Percentiles rank a stretch among this genome's conserved stretches.
Conservation (phyloP, 2,888 invertebrate species). For the Scaptomyza tumidula region DNA sequence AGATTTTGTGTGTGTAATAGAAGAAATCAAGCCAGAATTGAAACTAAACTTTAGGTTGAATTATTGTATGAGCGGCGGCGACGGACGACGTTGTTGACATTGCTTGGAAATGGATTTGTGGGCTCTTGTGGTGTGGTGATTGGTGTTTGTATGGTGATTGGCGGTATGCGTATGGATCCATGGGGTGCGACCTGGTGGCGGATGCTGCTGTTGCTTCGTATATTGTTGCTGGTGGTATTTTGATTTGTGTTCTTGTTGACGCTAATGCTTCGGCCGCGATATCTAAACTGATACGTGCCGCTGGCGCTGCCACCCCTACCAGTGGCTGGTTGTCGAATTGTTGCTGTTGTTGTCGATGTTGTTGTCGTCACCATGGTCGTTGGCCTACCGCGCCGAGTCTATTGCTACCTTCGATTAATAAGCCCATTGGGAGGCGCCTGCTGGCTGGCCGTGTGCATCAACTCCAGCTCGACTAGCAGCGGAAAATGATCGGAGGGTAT, state of each 20-base stretch:
- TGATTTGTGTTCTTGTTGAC: slow-evolving; percentile 20
- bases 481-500: slow-evolving; percentile 98
- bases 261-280: slow-evolving; percentile 7
- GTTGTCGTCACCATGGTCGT: slow-evolving; percentile 55
- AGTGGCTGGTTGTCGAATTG: slow-evolving; percentile 17
- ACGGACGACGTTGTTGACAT: slow-evolving; percentile 9
- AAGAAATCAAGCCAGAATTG: slow-evolving; percentile 41
- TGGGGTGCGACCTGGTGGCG: slow-evolving; percentile 48
- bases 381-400: slow-evolving; percentile 76
- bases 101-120: slow-evolving; percentile 18
- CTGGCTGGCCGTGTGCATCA: slow-evolving; percentile 91
- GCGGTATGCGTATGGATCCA: slow-evolving; percentile 56
- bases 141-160: slow-evolving; percentile 12
- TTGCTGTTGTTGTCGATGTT: slow-evolving; percentile 45
- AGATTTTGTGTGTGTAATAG: slow-evolving; percentile 1
- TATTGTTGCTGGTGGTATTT: slow-evolving; percentile 24
- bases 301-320: slow-evolving; percentile 7
- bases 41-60: slow-evolving; percentile 41
- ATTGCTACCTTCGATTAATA: slow-evolving; percentile 93
- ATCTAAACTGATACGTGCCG: too few relatives aligned
- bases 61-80: slow-evolving; percentile 29
- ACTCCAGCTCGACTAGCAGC: slow-evolving; percentile 94
- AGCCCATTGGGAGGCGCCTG: slow-evolving; percentile 91
- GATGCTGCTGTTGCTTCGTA: slow-evolving; percentile 25
- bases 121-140: slow-evolving; percentile 20